Percentiles rank a stretch among this genome's conserved stretches.
phyloP scores from a whole-genome alignment of 2,888 invertebrate genomes.

The Callinectes sapidus region DNA sequence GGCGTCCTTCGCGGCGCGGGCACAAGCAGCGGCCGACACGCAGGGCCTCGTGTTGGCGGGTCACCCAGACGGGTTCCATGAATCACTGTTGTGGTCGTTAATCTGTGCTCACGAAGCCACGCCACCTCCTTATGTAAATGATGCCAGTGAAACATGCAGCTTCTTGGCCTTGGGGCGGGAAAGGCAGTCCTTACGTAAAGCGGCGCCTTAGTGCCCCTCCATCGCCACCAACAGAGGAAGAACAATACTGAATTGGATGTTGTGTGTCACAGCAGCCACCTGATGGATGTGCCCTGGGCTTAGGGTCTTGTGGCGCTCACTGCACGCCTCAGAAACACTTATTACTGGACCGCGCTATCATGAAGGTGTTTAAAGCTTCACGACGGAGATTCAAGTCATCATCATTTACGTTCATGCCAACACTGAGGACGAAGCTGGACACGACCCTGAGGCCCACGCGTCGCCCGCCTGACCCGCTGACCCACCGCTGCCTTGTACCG shows the following conservation, averaged over 20 bases:
- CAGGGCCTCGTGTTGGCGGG: neutral
- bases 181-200: conserved; percentile 28
- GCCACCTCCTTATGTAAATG: conserved; percentile 18
- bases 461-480: neutral
- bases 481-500: neutral
- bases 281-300: neutral
- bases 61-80: neutral
- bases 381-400: neutral
- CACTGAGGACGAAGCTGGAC: neutral
- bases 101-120: neutral
- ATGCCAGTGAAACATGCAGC: neutral
- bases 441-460: neutral
- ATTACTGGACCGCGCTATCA: neutral
- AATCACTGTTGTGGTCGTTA: conserved; percentile 2
- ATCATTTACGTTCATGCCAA: neutral
- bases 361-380: neutral
- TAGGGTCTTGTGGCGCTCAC: neutral
- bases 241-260: neutral
- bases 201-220: neutral
- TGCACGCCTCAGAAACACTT: neutral
- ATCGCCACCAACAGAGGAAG: neutral
- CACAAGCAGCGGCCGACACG: neutral
- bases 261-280: neutral
- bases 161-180: conserved; percentile 2
- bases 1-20: neutral